phyloP scores from a whole-genome alignment of 2,797 vertebrate genomes.

The Phyllotis vaccarum region DNA sequence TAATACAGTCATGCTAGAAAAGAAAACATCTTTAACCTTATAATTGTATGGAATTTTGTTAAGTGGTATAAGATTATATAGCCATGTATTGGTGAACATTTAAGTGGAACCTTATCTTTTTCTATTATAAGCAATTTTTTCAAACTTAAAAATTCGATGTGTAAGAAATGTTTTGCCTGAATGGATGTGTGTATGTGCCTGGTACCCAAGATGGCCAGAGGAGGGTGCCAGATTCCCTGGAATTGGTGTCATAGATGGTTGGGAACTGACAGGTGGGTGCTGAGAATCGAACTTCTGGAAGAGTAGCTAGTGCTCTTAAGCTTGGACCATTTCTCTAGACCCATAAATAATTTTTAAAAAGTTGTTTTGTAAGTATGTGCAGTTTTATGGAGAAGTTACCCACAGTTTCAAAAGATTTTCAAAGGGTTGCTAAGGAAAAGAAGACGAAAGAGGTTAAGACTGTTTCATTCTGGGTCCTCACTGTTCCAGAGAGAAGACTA shows the following conservation, averaged over 20 bases:
- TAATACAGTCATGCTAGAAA: neutral
- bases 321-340: neutral
- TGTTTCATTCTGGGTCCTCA: slow-evolving; percentile 33
- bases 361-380: neutral
- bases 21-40: slow-evolving; percentile 45
- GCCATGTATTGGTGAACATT: slow-evolving; percentile 37
- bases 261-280: neutral
- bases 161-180: neutral
- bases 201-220: neutral
- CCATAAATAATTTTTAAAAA: slow-evolving; percentile 40
- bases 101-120: slow-evolving; percentile 43
- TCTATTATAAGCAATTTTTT: slow-evolving; percentile 42
- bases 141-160: neutral
- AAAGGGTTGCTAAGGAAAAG: neutral
- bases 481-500: slow-evolving; percentile 46
- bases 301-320: neutral
- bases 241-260: neutral
- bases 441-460: neutral
- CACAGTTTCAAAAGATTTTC: slow-evolving; percentile 47
- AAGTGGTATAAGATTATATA: slow-evolving; percentile 53
- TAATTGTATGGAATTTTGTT: slow-evolving; percentile 38
- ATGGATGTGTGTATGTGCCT: neutral
- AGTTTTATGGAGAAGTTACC: slow-evolving; percentile 40
- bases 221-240: neutral
- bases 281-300: neutral